phyloP scores from a whole-genome alignment of 30 jellyfish, hydroid and myxozoan genomes.

The Cassiopea xamachana region DNA sequence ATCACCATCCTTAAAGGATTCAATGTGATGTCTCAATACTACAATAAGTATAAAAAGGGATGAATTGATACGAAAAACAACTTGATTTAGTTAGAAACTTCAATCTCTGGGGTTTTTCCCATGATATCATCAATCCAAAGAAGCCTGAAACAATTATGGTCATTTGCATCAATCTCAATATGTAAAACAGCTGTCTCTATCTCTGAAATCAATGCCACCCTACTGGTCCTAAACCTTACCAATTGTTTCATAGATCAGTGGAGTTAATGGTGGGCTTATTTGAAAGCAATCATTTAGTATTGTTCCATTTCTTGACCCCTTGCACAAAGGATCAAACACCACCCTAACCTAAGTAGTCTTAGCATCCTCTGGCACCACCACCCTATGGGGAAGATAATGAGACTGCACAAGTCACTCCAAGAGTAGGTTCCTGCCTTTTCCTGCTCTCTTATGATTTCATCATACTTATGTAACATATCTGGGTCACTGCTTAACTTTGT shows the following conservation, averaged over 20 bases:
- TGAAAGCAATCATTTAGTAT: slow-evolving; percentile 22
- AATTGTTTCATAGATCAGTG: slow-evolving; percentile 36
- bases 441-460: slow-evolving; percentile 31
- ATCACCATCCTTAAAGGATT: neutral
- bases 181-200: neutral
- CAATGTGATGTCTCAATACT: neutral
- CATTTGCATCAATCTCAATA: slow-evolving; percentile 11
- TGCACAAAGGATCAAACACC: slow-evolving; percentile 53
- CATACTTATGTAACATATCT: neutral
- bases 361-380: slow-evolving; percentile 2
- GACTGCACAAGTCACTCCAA: neutral
- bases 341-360: slow-evolving; percentile 40
- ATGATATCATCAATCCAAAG: slow-evolving; percentile 28
- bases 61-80: slow-evolving; percentile 21
- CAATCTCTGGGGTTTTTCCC: neutral
- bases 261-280: slow-evolving; percentile 40
- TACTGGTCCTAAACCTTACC: slow-evolving; percentile 12
- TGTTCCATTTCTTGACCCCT: neutral
- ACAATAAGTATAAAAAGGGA: slow-evolving; percentile 31
- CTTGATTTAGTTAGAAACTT: slow-evolving; percentile 3
- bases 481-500: neutral
- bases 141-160: slow-evolving; percentile 23
- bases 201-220: slow-evolving; percentile 23
- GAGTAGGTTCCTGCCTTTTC: slow-evolving; percentile 1
- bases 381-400: slow-evolving; percentile 49